Conservation (phyloP, 2,888 invertebrate genomes). For the Mesochorus sp. region DNA sequence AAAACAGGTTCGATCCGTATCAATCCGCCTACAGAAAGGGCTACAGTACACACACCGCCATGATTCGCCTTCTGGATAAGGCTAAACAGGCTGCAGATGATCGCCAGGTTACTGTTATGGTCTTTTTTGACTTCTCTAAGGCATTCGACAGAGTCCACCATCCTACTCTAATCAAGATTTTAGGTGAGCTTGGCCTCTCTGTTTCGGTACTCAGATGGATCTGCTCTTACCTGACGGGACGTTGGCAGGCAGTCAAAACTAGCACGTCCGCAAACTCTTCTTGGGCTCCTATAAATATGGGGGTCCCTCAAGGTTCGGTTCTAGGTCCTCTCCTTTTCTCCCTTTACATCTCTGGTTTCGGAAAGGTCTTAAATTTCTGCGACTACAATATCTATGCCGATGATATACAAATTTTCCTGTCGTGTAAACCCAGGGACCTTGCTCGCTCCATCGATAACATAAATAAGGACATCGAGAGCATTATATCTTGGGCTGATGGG, state of each 20-base stretch:
- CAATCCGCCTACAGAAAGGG: slow-evolving; percentile 70
- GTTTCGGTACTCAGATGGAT: not conserved
- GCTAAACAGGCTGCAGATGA: not conserved
- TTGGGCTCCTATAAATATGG: too few species aligned
- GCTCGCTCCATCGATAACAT: too few species aligned
- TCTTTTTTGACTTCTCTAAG: slow-evolving; percentile 37
- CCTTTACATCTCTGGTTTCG: too few species aligned
- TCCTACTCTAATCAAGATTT: not conserved
- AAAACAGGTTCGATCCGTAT: slow-evolving; percentile 61
- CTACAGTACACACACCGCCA: slow-evolving; percentile 67
- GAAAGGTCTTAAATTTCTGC: too few species aligned
- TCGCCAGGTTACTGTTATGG: not conserved
- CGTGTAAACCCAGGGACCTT: too few species aligned
- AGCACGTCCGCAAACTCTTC: too few species aligned
- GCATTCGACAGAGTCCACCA: slow-evolving; percentile 34
- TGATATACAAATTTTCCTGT: too few species aligned
- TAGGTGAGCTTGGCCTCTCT: not conserved
- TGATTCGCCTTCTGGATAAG: slow-evolving; percentile 63
- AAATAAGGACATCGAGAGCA: too few species aligned
- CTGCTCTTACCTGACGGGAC: slow-evolving; percentile 3
- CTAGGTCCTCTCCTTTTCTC: too few species aligned
- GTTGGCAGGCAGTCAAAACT: slow-evolving; percentile 7
- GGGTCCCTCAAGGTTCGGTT: too few species aligned
- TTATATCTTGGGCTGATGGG: too few species aligned
- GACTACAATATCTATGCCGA: too few species aligned